Conservation (phyloP, 2,888 invertebrate species). For the Lacanobia wlatinum region DNA sequence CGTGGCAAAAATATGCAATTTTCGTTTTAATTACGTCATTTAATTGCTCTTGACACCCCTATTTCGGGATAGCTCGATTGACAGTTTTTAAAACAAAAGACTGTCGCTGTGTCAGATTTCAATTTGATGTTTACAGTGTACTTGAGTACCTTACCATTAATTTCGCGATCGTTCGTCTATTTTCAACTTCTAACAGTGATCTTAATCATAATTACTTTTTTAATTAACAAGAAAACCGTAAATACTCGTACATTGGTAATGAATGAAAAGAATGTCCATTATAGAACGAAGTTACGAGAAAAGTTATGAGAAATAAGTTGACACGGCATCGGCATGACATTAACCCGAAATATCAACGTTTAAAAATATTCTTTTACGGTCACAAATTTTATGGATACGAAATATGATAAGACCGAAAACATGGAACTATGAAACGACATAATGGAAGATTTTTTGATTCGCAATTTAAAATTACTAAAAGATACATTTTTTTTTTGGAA, state of each 20-base stretch:
- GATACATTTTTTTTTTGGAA: no score
- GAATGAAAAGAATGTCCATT: constrained; percentile 22
- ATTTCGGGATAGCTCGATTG: background rate
- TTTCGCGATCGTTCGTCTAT: background rate
- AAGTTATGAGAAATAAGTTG: constrained; percentile 20
- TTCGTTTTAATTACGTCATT: constrained; percentile 22
- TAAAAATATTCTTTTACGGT: constrained; percentile 15
- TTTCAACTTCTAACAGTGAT: background rate
- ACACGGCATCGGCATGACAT: constrained; percentile 1
- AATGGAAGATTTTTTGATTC: no score
- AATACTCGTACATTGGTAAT: constrained; percentile 8
- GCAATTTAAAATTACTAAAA: background rate
- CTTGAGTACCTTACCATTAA: background rate
- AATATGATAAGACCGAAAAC: constrained; percentile 20
- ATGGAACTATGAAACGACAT: constrained; percentile 1
- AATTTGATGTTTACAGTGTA: background rate
- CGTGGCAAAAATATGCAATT: background rate
- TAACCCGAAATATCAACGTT: constrained; percentile 32
- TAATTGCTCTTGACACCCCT: constrained; percentile 14
- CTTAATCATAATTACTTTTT: no score
- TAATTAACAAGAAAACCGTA: background rate
- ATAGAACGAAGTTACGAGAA: constrained; percentile 16
- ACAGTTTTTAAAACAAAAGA: background rate
- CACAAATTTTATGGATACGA: constrained; percentile 32
- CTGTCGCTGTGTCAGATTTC: background rate